Evolutionary conservation across 1,140 invertebrate species (phyloP).

Genomic region (Leptinotarsa lineolata): DNA sequence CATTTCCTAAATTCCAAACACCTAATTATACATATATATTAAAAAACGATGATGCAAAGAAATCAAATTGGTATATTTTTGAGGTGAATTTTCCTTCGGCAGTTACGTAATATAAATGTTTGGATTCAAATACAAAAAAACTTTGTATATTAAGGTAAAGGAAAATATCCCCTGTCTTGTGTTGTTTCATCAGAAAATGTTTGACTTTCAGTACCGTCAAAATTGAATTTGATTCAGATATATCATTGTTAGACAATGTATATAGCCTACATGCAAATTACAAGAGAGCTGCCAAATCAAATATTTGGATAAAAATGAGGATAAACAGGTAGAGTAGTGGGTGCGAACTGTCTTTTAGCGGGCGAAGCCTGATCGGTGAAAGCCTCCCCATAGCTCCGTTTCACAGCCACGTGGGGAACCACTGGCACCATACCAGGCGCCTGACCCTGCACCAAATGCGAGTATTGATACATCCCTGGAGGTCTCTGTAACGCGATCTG

Average conservation of each 20-base stretch:
- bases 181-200: too few relatives aligned
- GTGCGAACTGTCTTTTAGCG: slow-evolving; percentile 54
- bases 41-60: too few relatives aligned
- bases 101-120: too few relatives aligned
- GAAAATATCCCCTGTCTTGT: too few relatives aligned
- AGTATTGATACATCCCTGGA: slow-evolving; percentile 41
- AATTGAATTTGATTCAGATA: not conserved
- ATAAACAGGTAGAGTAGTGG: slow-evolving; percentile 59
- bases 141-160: too few relatives aligned
- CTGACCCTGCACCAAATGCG: slow-evolving; percentile 49
- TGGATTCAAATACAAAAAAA: too few relatives aligned
- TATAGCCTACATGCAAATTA: not conserved
- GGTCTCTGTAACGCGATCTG: slow-evolving; percentile 47
- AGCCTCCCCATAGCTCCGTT: slow-evolving; percentile 56
- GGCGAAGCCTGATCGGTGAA: slow-evolving; percentile 58
- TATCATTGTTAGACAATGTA: not conserved
- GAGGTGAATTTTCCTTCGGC: too few relatives aligned
- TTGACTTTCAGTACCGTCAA: too few relatives aligned
- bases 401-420: slow-evolving; percentile 54
- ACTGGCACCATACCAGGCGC: slow-evolving; percentile 55
- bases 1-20: too few relatives aligned
- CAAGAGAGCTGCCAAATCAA: slow-evolving; percentile 48
- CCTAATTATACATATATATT: too few relatives aligned
- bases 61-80: too few relatives aligned
- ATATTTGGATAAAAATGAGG: slow-evolving; percentile 59